Evolutionary conservation across 2,797 vertebrate species (phyloP).

Genomic region (Sibirionetta formosa): DNA sequence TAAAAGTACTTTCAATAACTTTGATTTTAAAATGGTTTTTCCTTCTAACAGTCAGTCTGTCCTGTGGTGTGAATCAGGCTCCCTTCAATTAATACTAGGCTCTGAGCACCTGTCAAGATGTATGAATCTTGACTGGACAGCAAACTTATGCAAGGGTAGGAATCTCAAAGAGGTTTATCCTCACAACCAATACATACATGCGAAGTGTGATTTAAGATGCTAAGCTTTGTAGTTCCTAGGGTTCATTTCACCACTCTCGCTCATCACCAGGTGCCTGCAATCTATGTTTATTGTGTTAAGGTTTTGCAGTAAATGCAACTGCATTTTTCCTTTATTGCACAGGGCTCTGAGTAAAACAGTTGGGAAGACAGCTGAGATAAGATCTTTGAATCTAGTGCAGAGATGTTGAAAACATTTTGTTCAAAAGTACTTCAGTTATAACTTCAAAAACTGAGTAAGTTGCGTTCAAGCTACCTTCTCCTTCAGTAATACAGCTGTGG

Average conservation of each 20-base stretch:
- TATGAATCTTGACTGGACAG: too few species aligned
- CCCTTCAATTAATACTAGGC: rapidly evolving
- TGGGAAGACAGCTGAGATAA: rapidly evolving
- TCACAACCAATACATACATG: rapidly evolving
- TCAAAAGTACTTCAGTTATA: not conserved
- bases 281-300: rapidly evolving
- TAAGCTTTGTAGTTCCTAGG: rapidly evolving
- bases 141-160: rapidly evolving
- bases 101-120: not conserved
- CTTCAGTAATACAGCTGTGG: not conserved
- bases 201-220: not conserved
- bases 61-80: rapidly evolving
- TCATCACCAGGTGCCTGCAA: rapidly evolving
- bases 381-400: not conserved
- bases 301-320: not conserved
- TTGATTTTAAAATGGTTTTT: not conserved
- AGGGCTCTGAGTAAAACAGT: rapidly evolving
- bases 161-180: not conserved
- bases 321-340: not conserved
- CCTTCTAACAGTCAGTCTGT: not conserved
- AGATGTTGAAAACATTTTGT: not conserved
- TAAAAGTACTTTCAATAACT: not conserved
- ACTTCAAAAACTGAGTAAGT: not conserved
- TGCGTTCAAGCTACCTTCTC: not conserved
- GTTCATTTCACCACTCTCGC: not conserved